These are phyloP conservation scores for Momotus momota DNA, from an alignment of 2,797 vertebrate genomes.

Conservation along the genomic window DNA sequence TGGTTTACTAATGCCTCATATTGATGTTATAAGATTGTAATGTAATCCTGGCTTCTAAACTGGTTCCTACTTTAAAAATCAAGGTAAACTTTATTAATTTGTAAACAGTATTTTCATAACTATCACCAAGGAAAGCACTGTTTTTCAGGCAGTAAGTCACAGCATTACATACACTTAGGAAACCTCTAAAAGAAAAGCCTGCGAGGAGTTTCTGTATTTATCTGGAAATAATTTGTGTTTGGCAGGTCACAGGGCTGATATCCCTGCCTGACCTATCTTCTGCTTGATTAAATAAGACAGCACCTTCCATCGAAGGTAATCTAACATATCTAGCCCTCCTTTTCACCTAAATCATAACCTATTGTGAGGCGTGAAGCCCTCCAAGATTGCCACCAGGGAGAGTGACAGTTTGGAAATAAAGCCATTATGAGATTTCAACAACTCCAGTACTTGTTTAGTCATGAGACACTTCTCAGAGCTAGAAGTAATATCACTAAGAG, in stretches of 20 bases:
- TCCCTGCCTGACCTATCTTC: neutral
- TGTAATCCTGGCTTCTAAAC: neutral
- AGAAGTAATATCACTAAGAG: neutral
- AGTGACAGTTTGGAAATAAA: neutral
- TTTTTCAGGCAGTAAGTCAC: neutral
- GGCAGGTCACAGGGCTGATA: neutral
- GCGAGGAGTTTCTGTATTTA: neutral
- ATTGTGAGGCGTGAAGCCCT: neutral
- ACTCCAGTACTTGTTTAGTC: neutral
- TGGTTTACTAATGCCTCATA: neutral
- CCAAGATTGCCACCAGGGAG: neutral
- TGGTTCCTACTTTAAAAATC: neutral
- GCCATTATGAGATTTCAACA: neutral
- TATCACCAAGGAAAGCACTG: neutral
- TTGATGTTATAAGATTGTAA: neutral
- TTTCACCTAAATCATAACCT: neutral
- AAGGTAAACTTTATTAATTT: neutral
- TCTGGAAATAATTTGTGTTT: neutral
- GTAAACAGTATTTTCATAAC: neutral
- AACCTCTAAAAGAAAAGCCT: neutral
- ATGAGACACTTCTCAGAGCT: neutral
- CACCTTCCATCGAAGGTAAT: neutral
- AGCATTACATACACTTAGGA: neutral
- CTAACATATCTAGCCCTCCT: neutral
- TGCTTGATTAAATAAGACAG: constrained; percentile 7